Percentiles rank a stretch among this genome's conserved stretches.
Evolutionary conservation across 2,888 invertebrate genomes (phyloP).

Genomic region (Andricus quercusramuli): DNA sequence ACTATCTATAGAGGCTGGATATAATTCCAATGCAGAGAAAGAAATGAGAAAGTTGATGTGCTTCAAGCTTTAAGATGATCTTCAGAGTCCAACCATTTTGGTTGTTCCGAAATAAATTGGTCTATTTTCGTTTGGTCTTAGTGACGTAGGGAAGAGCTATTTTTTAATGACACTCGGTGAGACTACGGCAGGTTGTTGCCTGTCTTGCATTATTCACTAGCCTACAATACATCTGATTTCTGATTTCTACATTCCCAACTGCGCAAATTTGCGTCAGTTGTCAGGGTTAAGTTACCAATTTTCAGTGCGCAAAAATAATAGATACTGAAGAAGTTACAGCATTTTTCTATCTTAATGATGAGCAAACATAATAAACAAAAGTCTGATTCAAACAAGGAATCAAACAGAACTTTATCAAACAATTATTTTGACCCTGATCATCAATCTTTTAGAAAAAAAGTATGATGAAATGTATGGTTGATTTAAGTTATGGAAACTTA

Average conservation of each 20-base stretch:
- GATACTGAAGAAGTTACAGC: neutral
- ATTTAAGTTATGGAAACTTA: no score
- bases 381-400: neutral
- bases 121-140: slow-evolving; percentile 29
- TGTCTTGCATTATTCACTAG: slow-evolving; percentile 13
- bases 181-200: slow-evolving; percentile 31
- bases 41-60: neutral
- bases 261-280: neutral
- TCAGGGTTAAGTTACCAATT: neutral
- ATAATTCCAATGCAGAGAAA: slow-evolving; percentile 12
- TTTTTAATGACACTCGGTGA: slow-evolving; percentile 36
- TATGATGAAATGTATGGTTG: no score
- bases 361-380: neutral
- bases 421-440: neutral
- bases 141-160: slow-evolving; percentile 28
- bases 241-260: slow-evolving; percentile 7
- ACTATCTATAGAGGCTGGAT: slow-evolving; percentile 12
- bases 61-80: neutral
- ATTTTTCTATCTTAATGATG: neutral
- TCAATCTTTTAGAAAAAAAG: neutral
- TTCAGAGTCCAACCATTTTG: slow-evolving; percentile 19
- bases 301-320: neutral
- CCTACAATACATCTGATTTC: slow-evolving; percentile 18
- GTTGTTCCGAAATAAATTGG: slow-evolving; percentile 34
- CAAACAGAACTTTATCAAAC: neutral